These are phyloP conservation scores for Salticus scenicus DNA, from an alignment of 2,888 invertebrate species.

Conservation along the genomic window DNA sequence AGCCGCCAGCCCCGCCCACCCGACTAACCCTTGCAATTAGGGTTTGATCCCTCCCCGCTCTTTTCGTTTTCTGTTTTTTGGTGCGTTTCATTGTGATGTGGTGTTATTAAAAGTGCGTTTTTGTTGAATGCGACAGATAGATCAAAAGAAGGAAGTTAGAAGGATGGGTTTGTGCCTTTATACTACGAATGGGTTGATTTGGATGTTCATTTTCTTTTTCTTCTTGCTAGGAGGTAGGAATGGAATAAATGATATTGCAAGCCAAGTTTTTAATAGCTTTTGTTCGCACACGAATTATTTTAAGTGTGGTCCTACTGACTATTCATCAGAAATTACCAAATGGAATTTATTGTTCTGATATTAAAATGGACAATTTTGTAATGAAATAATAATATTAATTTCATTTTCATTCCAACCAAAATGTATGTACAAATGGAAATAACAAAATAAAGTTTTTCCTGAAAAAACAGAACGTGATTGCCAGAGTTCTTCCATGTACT, in stretches of 20 bases:
- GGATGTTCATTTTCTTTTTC: background rate
- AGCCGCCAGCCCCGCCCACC: slow-evolving; percentile 64
- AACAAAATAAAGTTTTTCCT: no score
- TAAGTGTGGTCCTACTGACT: no score
- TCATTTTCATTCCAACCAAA: no score
- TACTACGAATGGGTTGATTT: slow-evolving; percentile 3
- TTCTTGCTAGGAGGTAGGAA: background rate
- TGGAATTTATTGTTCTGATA: no score
- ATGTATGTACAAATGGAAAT: no score
- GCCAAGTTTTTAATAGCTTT: slow-evolving; percentile 7
- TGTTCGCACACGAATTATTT: background rate
- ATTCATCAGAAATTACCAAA: no score
- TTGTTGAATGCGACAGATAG: slow-evolving; percentile 24
- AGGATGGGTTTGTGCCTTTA: slow-evolving; percentile 12
- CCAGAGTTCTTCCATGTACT: no score
- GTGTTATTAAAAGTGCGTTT: slow-evolving; percentile 54
- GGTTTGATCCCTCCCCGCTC: slow-evolving; percentile 63
- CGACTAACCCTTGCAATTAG: slow-evolving; percentile 69
- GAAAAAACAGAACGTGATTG: no score
- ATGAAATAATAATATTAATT: no score
- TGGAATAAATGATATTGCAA: slow-evolving; percentile 21
- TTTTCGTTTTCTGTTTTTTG: slow-evolving; percentile 24
- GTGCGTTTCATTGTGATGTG: slow-evolving; percentile 59
- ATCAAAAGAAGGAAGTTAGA: slow-evolving; percentile 7
- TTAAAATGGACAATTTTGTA: no score